phyloP scores from a whole-genome alignment of 2,113 vertebrate genomes.

The Sapayoa aenigma region DNA sequence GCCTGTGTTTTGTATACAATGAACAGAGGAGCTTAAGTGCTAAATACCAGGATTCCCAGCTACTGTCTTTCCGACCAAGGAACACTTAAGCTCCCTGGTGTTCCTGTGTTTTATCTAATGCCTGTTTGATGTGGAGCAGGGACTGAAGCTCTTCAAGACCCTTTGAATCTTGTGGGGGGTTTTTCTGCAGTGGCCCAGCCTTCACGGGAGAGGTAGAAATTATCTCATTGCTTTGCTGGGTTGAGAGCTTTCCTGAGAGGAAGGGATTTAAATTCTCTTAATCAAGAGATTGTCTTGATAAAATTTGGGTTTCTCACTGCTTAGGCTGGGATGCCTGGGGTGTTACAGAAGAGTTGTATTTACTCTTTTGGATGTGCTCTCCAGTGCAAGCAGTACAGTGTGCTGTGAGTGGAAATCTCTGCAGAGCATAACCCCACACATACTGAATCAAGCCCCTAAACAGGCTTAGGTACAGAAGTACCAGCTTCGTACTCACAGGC shows the following conservation, averaged over 20 bases:
- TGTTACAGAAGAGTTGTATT: not conserved
- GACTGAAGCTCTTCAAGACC: not conserved
- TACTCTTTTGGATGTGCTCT: not conserved
- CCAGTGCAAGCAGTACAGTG: not conserved
- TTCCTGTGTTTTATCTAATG: slow-evolving; percentile 41
- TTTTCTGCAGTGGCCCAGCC: not conserved
- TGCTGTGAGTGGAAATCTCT: not conserved
- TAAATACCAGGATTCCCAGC: slow-evolving; percentile 16
- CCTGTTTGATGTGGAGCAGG: slow-evolving; percentile 36
- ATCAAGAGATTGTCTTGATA: not conserved
- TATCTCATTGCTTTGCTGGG: not conserved
- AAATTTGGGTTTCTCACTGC: not conserved
- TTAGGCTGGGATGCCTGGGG: not conserved
- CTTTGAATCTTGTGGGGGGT: not conserved
- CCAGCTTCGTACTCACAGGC: not conserved
- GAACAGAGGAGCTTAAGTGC: slow-evolving; percentile 35
- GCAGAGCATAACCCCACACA: not conserved
- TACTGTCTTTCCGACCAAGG: slow-evolving; percentile 18
- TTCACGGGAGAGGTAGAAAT: not conserved
- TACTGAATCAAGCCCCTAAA: not conserved
- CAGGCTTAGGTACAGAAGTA: not conserved
- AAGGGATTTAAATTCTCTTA: not conserved
- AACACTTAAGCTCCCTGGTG: slow-evolving; percentile 47
- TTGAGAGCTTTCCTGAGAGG: not conserved
- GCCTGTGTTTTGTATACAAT: slow-evolving; percentile 17